Evolutionary conservation across 1,140 invertebrate species (phyloP), one percentile per base, ranked within the genome.

Genomic region (Fopius arisanus): DNA sequence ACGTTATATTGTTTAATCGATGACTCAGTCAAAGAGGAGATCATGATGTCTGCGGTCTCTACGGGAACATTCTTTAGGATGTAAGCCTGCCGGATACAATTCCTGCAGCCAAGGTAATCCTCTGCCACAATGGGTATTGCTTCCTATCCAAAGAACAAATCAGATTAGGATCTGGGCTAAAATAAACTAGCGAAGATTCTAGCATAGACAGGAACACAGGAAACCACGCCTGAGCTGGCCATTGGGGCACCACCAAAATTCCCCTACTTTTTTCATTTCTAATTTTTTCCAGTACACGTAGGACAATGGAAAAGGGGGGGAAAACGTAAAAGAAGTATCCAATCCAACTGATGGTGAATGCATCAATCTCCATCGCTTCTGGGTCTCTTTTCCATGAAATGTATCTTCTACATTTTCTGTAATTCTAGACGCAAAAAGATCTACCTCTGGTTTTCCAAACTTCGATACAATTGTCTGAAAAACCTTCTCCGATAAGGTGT

Each of bases 271-370:
- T 48, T 12, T 79, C 74, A 10, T 29, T 37, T 68, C 48, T 16
- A 12, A 74, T 65, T 67, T 80, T 81, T 43, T 68, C 29, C 29
- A 79, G 67, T 5, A 72, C 48, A 31, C 74, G 71, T 14, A 79
- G 19, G 37, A 79, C 73, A 48, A 79, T 26, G 26, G 78, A 63
- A 67, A 83, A 78, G 7, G 78, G 78, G 9, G 82, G 79, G 72
- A 83, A 72, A 7, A 70, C 69, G 26, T 75, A 31, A 31, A 75
- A 72, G 26, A 67, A 70, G 70, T 73, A 70, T 23, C 33, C 31
- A 5, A 28, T 77, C 78, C 81, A 83, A 41, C 51, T 31, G 4
- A 83, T 66, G 7, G 79, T 82, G 72, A 82, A 82, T 0, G 80
- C 80, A 72, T 83, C 80, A 33, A 81, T 70, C 1, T 59, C 59